Percentiles rank a stretch among this genome's conserved stretches.
Conservation (phyloP, 2,113 vertebrate species). For the Thalassoma bifasciatum region DNA sequence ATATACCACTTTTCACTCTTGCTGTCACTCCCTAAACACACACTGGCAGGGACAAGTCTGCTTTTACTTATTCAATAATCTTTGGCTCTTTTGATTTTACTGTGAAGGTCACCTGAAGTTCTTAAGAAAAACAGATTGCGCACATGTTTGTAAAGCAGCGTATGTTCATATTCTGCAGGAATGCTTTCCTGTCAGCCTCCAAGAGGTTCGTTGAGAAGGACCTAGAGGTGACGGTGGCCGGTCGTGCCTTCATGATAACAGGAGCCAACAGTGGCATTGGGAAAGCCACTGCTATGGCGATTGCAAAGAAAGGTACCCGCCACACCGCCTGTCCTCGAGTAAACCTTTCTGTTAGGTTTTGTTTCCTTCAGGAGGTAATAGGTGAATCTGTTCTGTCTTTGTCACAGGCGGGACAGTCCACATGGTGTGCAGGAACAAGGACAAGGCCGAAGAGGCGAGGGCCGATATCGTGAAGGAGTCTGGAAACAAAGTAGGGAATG, state of each 20-base stretch:
- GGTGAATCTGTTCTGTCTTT: not conserved
- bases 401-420: slow-evolving; percentile 83
- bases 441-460: slow-evolving; percentile 84
- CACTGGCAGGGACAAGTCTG: slow-evolving; percentile 17
- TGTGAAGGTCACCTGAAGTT: not conserved
- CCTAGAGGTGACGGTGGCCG: slow-evolving; percentile 82
- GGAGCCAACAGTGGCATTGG: slow-evolving; percentile 86
- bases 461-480: slow-evolving; percentile 85
- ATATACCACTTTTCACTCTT: no score
- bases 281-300: slow-evolving; percentile 80
- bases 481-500: slow-evolving; percentile 81
- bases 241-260: slow-evolving; percentile 85
- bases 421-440: slow-evolving; percentile 87
- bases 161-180: slow-evolving; percentile 66
- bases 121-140: not conserved
- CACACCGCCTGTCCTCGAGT: no score
- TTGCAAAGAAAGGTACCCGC: slow-evolving; percentile 83
- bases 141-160: not conserved
- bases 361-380: not conserved
- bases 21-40: no score
- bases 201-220: slow-evolving; percentile 85
- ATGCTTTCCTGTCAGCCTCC: slow-evolving; percentile 77
- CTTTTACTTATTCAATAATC: not conserved
- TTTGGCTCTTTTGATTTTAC: not conserved
- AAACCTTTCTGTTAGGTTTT: no score